Evolutionary conservation across 2,797 vertebrate genomes (phyloP), one percentile per base, ranked within the genome.

Genomic region (Darevskia mixta): DNA sequence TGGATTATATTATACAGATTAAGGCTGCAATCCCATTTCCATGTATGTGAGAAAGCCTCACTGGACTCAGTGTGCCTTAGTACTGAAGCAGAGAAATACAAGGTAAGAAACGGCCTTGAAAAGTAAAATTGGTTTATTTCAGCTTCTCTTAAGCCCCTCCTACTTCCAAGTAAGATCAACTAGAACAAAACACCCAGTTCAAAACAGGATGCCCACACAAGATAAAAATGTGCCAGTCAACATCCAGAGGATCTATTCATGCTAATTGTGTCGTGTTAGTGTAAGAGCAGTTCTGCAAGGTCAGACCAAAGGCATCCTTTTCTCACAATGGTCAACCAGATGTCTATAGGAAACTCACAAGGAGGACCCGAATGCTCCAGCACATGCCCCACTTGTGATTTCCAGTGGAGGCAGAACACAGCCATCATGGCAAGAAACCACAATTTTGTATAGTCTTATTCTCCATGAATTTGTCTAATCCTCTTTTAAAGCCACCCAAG

Each of bases 91-190:
- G 35, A 73, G 32, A 35, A 73, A 35, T 3, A 35, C 18, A 73
- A 8, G 15, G 72, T 20, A 38, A 38, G 72, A 38, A 38, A 76
- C 38, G 49, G 41, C 25, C 35, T 5, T 84, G 38, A 75, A 64
- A 84, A 79, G n/a, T 69, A 75, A 61, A 35, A 49, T 85, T 38
- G 2, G 7, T 27, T 83, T 84, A 84, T 83, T 72, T 55, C 32
- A 9, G 10, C 43, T 80, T 75, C 71, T 55, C 20, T 88, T 79
- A 49, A 64, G 45, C 13, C 20, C 43, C 20, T n/a, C n/a, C 18
- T 20, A 49, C 29, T 41, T 27, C n/a, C 66, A 58, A 82, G 82
- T 66, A 41, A 73, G 38, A 55, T 49, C 49, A 67, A 85, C 58
- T 58, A 23, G 55, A 84, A 38, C 29, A 25, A 86, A 72, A 58